A percentile compares a stretch with the other conserved stretches of the same genome.
Conservation (phyloP, 2,113 vertebrate species). For the Bufo bufo region DNA sequence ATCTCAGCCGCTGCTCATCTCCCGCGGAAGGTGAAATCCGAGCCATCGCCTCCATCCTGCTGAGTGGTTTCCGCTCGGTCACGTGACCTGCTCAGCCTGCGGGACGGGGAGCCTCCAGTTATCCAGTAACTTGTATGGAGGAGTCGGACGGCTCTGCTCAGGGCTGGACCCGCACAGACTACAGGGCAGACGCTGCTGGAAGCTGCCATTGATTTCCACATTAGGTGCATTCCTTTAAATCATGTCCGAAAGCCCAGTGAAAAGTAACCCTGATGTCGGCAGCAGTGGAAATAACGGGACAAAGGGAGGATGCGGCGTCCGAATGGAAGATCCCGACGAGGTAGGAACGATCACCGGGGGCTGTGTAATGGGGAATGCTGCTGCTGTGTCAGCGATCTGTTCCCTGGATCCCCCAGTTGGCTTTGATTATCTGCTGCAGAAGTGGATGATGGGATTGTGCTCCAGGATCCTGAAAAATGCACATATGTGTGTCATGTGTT, state of each 20-base stretch:
- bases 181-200: too few species aligned
- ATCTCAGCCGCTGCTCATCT: neutral
- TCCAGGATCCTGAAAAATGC: neutral
- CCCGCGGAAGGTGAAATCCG: constrained; percentile 35
- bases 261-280: neutral
- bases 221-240: neutral
- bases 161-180: neutral
- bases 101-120: neutral
- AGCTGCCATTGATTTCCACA: neutral
- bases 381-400: too few species aligned
- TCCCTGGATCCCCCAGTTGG: neutral
- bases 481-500: neutral
- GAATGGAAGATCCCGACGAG: neutral
- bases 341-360: neutral
- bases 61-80: constrained; percentile 52
- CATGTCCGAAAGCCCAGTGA: constrained; percentile 23
- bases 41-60: constrained; percentile 25
- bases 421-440: neutral
- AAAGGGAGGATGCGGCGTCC: neutral
- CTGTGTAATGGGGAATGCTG: neutral
- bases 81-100: constrained; percentile 17
- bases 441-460: neutral
- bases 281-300: neutral
- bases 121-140: neutral
- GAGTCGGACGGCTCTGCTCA: too few species aligned